Conservation (phyloP, 64 coral and sea anemone species). For the Stylophora pistillata region DNA sequence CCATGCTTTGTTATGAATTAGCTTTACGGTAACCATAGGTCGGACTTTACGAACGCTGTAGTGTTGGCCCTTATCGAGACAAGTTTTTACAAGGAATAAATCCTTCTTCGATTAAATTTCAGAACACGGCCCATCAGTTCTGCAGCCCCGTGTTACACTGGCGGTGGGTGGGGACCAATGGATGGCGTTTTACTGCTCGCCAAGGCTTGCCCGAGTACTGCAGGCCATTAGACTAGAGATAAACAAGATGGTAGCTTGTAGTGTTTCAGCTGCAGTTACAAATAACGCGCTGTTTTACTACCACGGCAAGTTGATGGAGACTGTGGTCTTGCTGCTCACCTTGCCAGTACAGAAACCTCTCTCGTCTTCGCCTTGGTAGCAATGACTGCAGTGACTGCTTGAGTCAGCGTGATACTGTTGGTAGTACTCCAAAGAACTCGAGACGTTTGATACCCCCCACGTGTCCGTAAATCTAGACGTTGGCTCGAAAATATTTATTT, state of each 20-base stretch:
- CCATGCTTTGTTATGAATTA: too few species aligned
- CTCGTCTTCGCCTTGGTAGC: background rate
- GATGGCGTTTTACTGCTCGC: slow-evolving; percentile 84
- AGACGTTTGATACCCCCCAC: background rate
- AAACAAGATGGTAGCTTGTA: slow-evolving; percentile 70
- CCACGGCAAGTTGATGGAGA: slow-evolving; percentile 46
- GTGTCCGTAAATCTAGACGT: too few species aligned
- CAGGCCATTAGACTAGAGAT: slow-evolving; percentile 68
- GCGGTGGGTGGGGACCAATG: slow-evolving; percentile 81
- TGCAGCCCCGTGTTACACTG: slow-evolving; percentile 44
- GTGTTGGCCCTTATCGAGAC: too few species aligned
- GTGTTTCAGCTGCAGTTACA: background rate
- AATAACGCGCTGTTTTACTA: slow-evolving; percentile 29
- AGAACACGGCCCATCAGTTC: background rate
- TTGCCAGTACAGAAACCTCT: slow-evolving; percentile 11
- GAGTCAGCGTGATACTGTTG: too few species aligned
- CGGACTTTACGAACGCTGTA: too few species aligned
- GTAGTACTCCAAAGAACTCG: background rate
- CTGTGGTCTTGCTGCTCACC: slow-evolving; percentile 12
- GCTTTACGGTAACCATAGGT: too few species aligned
- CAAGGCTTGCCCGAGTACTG: slow-evolving; percentile 66
- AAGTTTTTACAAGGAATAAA: background rate
- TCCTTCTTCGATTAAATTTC: background rate
- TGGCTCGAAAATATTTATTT: too few species aligned
- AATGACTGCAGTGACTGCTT: background rate